Percentiles rank a stretch among this genome's conserved stretches.
These are phyloP conservation scores for Osmerus mordax DNA, from an alignment of 2,113 vertebrate species.

Conservation along the genomic window DNA sequence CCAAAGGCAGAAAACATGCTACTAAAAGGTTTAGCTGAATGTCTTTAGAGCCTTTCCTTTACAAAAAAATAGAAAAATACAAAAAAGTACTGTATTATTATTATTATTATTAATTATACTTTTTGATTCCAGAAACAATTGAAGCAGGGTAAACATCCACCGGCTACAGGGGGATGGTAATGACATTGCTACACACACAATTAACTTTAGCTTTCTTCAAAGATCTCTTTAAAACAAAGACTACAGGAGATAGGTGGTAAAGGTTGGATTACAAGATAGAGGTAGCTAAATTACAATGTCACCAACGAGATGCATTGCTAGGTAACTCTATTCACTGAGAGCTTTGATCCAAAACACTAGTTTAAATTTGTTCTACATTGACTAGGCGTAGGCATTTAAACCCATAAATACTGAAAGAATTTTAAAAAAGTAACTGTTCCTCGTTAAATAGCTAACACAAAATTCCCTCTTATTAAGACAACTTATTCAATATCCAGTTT, in stretches of 20 bases:
- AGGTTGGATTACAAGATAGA: constrained; percentile 28
- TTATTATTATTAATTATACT: too few relatives aligned
- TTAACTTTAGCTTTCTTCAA: not conserved
- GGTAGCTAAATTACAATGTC: constrained; percentile 53
- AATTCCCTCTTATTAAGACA: constrained; percentile 15
- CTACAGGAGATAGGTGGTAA: constrained; percentile 20
- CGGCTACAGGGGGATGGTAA: too few relatives aligned
- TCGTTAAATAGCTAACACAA: constrained; percentile 13
- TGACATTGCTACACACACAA: not conserved
- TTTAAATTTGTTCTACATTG: constrained; percentile 16
- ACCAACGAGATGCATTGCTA: constrained; percentile 35
- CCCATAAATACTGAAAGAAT: not conserved
- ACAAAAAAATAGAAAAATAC: too few relatives aligned
- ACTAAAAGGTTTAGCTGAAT: too few relatives aligned
- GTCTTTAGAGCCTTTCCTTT: too few relatives aligned
- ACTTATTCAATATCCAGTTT: not conserved
- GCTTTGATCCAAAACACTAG: constrained; percentile 17
- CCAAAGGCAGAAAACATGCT: too few relatives aligned
- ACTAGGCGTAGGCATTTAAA: constrained; percentile 10
- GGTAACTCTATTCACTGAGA: constrained; percentile 17
- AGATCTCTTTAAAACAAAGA: constrained; percentile 9
- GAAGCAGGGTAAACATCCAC: too few relatives aligned
- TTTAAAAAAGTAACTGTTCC: constrained; percentile 20
- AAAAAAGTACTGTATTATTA: too few relatives aligned
- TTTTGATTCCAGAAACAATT: too few relatives aligned